Percentiles rank a stretch among this genome's conserved stretches.
These are phyloP conservation scores for Phalacrocorax carbo DNA, from an alignment of 2,113 vertebrate species.

Conservation along the genomic window DNA sequence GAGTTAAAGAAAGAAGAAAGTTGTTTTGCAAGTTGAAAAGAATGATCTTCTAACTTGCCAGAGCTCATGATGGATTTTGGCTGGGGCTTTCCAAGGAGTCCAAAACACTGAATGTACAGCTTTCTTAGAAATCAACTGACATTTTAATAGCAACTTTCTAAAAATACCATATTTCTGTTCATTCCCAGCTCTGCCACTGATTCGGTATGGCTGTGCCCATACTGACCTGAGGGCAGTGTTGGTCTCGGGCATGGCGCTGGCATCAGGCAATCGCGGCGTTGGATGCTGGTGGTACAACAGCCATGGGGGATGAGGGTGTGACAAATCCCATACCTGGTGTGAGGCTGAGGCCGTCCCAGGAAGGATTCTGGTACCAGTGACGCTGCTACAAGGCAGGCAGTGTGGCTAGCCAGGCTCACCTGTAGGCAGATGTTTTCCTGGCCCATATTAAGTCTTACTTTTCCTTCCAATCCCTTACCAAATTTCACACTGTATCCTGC, in stretches of 20 bases:
- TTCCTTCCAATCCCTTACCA: not conserved
- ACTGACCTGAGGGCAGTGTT: not conserved
- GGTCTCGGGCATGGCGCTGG: not conserved
- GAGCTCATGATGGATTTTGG: not conserved
- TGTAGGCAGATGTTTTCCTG: not conserved
- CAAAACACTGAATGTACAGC: not conserved
- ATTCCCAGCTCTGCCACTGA: not conserved
- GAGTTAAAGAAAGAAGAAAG: not conserved
- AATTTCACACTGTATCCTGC: not conserved
- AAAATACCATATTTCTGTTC: not conserved
- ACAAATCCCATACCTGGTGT: rapidly evolving
- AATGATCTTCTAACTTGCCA: not conserved
- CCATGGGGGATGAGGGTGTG: not conserved
- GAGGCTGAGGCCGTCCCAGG: not conserved
- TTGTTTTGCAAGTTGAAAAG: not conserved
- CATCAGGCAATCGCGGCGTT: rapidly evolving
- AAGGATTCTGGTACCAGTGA: not conserved
- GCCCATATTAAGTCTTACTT: not conserved
- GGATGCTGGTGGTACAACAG: not conserved
- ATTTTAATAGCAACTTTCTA: not conserved
- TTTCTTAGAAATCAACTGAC: not conserved
- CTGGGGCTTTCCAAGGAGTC: not conserved
- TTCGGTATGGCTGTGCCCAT: not conserved
- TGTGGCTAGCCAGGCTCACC: not conserved
- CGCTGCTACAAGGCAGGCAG: not conserved